These are phyloP conservation scores for Momotus momota DNA, from an alignment of 2,797 vertebrate species.

Conservation along the genomic window DNA sequence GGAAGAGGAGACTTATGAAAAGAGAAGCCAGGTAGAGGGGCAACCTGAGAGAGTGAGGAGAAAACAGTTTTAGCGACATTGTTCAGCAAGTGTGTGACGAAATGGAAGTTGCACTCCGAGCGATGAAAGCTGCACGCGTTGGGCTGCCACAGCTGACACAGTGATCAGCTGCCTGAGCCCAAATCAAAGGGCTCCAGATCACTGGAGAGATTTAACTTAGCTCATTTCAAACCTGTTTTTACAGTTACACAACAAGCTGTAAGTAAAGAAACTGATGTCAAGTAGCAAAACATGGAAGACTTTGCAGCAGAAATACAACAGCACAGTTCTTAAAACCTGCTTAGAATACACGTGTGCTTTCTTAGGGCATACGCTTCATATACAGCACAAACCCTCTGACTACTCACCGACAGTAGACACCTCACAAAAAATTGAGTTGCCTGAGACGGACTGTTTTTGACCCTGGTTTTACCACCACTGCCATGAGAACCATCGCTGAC, in stretches of 20 bases:
- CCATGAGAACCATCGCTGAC: not conserved
- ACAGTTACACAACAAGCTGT: conserved; percentile 9
- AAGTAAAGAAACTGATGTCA: not conserved
- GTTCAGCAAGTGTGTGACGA: conserved; percentile 25
- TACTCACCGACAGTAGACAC: not conserved
- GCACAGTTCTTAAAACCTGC: not conserved
- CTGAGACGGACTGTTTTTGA: not conserved
- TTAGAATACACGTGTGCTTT: not conserved
- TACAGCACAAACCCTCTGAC: not conserved
- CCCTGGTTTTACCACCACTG: not conserved
- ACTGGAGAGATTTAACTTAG: not conserved
- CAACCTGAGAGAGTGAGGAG: conserved; percentile 70
- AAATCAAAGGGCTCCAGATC: not conserved
- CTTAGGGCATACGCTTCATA: not conserved
- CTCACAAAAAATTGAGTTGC: not conserved
- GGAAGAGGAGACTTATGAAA: conserved; percentile 90
- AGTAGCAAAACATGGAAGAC: not conserved
- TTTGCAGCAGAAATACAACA: not conserved
- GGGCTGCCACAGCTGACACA: not conserved
- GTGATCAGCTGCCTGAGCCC: not conserved
- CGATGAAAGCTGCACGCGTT: not conserved
- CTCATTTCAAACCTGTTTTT: not conserved
- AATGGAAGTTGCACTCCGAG: not conserved
- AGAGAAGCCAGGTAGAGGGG: conserved; percentile 90
- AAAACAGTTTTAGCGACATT: conserved; percentile 57